Percentiles rank a stretch among this genome's conserved stretches.
phyloP scores from a whole-genome alignment of 92 coral and sea anemone genomes.

The Nematostella vectensis region DNA sequence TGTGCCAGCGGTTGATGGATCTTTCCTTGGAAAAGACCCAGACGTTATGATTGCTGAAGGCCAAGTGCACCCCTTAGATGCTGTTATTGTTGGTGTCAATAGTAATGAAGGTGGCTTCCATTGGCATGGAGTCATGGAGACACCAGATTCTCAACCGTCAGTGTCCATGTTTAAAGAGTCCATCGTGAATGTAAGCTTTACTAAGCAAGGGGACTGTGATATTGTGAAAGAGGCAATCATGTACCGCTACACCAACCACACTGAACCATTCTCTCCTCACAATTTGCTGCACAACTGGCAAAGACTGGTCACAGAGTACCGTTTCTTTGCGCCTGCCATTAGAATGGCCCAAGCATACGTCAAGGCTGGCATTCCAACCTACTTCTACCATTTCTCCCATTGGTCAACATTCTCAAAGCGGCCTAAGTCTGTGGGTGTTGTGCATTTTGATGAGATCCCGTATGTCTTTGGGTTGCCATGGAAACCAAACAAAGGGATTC shows the following conservation, averaged over 20 bases:
- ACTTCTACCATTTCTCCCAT: constrained; percentile 29
- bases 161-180: not conserved
- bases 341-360: constrained; percentile 18
- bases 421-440: constrained; percentile 42
- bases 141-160: not conserved
- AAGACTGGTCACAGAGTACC: constrained; percentile 11
- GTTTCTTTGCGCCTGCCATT: constrained; percentile 21
- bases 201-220: not conserved
- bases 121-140: constrained; percentile 1
- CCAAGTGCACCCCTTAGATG: not conserved
- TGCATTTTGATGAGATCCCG: constrained; percentile 31
- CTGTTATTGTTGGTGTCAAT: constrained; percentile 1
- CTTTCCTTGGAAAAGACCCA: constrained; percentile 1
- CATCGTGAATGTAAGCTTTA: not conserved
- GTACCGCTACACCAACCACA: constrained; percentile 43
- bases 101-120: constrained; percentile 4
- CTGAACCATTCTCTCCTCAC: constrained; percentile 20
- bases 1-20: constrained; percentile 2
- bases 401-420: constrained; percentile 27
- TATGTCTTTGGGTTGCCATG: constrained; percentile 28
- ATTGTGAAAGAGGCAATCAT: constrained; percentile 33
- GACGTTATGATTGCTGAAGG: constrained; percentile 9
- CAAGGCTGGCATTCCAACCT: constrained; percentile 21
- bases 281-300: constrained; percentile 12
- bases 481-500: not conserved